phyloP scores from a whole-genome alignment of 2,797 vertebrate genomes.

The Dipus sagitta region DNA sequence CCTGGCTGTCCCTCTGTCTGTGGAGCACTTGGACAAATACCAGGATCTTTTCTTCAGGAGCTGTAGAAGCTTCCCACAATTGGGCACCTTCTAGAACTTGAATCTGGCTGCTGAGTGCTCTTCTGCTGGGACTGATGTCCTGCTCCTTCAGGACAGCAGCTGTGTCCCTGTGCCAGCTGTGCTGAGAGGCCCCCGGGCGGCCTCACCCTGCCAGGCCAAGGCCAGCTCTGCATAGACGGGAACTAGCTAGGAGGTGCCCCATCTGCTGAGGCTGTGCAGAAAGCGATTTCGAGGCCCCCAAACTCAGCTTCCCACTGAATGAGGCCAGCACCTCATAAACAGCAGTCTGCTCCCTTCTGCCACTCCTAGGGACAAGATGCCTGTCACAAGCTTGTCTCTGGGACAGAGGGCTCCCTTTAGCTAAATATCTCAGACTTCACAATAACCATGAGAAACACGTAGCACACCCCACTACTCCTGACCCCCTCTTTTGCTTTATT shows the following conservation, averaged over 20 bases:
- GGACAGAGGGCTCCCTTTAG: background rate
- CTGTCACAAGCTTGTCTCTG: background rate
- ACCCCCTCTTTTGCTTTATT: background rate
- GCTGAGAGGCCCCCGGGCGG: no score
- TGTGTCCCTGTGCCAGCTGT: no score
- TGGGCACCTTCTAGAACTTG: background rate
- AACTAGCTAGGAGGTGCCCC: background rate
- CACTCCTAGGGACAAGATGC: background rate
- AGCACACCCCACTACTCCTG: background rate
- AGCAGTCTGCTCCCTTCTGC: background rate
- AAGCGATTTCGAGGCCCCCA: background rate
- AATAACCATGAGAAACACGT: background rate
- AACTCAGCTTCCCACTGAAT: background rate
- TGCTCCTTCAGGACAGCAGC: no score
- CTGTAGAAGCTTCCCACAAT: background rate
- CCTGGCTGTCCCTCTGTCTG: background rate
- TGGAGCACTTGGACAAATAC: background rate
- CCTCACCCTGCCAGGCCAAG: background rate
- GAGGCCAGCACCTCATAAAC: background rate
- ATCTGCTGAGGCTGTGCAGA: background rate
- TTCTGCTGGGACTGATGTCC: no score
- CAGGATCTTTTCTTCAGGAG: background rate
- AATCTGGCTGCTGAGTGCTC: no score
- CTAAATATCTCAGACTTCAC: background rate
- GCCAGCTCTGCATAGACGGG: background rate